Evolutionary conservation across 2,797 vertebrate genomes (phyloP).

Genomic region (Vespertilio murinus): DNA sequence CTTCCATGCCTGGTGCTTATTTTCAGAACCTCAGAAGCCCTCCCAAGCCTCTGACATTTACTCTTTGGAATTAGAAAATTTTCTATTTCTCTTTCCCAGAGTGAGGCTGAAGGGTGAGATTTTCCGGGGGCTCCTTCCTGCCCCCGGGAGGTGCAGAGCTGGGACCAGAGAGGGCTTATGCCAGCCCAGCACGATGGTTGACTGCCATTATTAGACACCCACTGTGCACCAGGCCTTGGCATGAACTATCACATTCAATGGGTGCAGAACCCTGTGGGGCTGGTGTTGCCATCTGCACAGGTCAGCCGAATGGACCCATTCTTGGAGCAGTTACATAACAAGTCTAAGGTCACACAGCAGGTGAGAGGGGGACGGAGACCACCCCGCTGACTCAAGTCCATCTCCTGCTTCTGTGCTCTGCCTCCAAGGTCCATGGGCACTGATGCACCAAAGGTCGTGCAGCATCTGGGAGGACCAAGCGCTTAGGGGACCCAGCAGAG

Average conservation of each 20-base stretch:
- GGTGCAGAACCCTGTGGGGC: neutral
- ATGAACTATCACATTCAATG: neutral
- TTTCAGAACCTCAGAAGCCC: constrained; percentile 41
- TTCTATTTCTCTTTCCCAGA: constrained; percentile 32
- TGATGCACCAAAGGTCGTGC: fast-evolving
- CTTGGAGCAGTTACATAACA: neutral
- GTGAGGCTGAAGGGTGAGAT: neutral
- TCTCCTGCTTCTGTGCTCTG: neutral
- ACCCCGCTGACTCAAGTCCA: neutral
- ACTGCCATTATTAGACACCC: neutral
- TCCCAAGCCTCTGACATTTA: constrained; percentile 52
- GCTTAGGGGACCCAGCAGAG: neutral
- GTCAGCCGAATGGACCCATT: neutral
- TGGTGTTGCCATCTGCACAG: neutral
- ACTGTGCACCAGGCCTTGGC: neutral
- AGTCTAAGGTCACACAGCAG: neutral
- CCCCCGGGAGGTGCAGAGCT: neutral
- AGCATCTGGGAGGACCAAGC: neutral
- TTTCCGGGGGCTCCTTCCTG: neutral
- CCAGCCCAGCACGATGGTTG: neutral
- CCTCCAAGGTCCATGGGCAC: neutral
- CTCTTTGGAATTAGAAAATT: constrained; percentile 30
- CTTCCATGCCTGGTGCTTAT: neutral
- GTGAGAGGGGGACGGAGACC: fast-evolving
- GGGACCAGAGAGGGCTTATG: neutral